Base-by-base conservation (phyloP, 1,140 invertebrate species). In the Brachionus manjavacas region DNA sequence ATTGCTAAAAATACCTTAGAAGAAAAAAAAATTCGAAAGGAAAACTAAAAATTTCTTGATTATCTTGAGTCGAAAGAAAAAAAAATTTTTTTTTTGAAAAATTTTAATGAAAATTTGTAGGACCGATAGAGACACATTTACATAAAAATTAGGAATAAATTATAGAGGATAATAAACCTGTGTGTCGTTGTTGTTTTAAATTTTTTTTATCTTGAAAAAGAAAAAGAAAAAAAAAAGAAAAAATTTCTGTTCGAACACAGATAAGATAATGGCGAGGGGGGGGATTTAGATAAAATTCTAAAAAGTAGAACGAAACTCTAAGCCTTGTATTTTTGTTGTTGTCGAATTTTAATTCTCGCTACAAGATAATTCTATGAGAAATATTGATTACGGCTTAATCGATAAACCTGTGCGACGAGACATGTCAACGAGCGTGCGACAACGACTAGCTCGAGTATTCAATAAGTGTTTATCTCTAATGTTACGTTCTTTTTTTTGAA, bases 71-170 rank as follows among this genome's bases (percentile, higher is more conserved):
- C 25, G 31, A 68, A 68, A 12, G 31, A 68, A 31, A 31, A 68
- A 68, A 11, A 4, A 0, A 4, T 28, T 68, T 68, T 68, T 41
- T 39, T 70, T 70, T n/a, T 31, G 1, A 70, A 14, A 72, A 72
- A 72, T 68, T 68, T 68, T 68, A 68, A 68, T 68, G 35, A 72
- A 72, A 72, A 72, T 72, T 72, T 72, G 68, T 72, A 72, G 39
- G 28, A 35, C 52, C 52, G n/a, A 55, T 55, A 41, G 68, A 72
- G 68, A 72, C 68, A 72, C 68, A 72, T 72, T 72, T 72, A 72
- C 68, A 72, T 72, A 72, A 72, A 72, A 72, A 72, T 41, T 72
- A 72, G 68, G 68, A 72, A 72, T 72, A 72, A 72, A 72, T 72
- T 72, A 72, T 72, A 55, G 52, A 39, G 68, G 68, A 72, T 72